Conservation (phyloP, 2,797 vertebrate species). For the Falco biarmicus region DNA sequence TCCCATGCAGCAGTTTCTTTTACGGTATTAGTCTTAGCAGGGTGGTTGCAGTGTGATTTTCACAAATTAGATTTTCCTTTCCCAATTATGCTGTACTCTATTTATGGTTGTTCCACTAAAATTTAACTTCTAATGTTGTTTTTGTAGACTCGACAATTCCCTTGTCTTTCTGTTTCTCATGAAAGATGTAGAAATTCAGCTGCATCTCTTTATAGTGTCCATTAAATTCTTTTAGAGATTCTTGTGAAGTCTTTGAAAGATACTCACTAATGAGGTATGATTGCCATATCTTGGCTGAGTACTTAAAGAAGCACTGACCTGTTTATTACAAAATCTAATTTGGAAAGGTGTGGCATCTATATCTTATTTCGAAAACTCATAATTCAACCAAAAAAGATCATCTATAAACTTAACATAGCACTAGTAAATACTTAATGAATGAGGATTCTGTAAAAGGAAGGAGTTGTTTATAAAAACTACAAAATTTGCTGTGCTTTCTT, state of each 20-base stretch:
- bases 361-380: not conserved
- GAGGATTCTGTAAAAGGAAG: not conserved
- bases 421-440: constrained; percentile 7
- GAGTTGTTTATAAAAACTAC: not conserved
- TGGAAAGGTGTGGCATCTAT: not conserved
- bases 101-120: constrained; percentile 50
- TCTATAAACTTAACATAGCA: not conserved
- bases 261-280: constrained; percentile 42
- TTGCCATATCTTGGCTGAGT: constrained; percentile 13
- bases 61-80: constrained; percentile 28
- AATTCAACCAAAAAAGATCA: not conserved
- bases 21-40: not conserved
- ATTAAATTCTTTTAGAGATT: constrained; percentile 54
- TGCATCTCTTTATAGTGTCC: constrained; percentile 62
- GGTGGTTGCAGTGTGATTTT: constrained; percentile 3
- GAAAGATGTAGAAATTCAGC: constrained; percentile 64
- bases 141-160: constrained; percentile 50
- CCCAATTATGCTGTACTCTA: constrained; percentile 45
- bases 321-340: constrained; percentile 21
- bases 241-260: constrained; percentile 31
- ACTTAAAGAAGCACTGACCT: constrained; percentile 1
- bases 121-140: constrained; percentile 47
- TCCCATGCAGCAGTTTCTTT: not conserved
- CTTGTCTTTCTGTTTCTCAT: constrained; percentile 48
- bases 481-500: not conserved